Evolutionary conservation across 2,797 vertebrate species (phyloP).

Genomic region (Anguilla pacifica): DNA sequence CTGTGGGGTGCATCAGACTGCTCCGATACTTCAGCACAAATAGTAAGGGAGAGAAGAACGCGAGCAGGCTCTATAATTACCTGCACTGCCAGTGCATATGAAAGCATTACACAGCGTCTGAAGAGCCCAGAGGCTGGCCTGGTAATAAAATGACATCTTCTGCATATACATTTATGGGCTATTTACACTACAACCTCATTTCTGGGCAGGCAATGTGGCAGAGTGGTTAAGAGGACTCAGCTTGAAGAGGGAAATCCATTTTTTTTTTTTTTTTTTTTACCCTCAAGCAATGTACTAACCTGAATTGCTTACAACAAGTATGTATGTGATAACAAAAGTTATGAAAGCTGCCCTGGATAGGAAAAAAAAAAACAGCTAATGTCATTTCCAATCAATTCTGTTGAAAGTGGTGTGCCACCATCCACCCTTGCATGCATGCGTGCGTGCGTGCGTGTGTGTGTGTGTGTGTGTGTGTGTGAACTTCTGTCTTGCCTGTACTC

Average conservation of each 20-base stretch:
- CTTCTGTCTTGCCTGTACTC: neutral
- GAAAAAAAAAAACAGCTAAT: neutral
- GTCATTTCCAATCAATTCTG: neutral
- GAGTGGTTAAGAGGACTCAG: neutral
- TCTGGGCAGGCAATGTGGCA: neutral
- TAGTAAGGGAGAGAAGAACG: neutral
- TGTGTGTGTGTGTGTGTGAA: conserved; percentile 14
- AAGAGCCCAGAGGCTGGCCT: neutral
- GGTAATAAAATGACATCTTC: neutral
- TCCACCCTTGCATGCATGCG: conserved; percentile 2
- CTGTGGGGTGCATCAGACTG: neutral
- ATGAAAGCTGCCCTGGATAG: neutral
- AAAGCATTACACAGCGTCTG: neutral
- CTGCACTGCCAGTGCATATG: neutral
- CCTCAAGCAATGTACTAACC: neutral
- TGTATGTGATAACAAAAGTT: neutral
- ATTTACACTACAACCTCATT: conserved; percentile 14
- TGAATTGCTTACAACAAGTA: conserved; percentile 9
- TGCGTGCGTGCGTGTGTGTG: conserved; percentile 23
- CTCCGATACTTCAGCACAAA: conserved; percentile 4
- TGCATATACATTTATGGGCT: neutral
- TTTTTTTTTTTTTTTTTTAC: neutral
- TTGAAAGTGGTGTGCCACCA: neutral
- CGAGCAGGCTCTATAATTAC: neutral
- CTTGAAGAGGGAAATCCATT: neutral